Base-by-base conservation (phyloP, 1,140 invertebrate genomes). In the Drosophila equinoxialis region DNA sequence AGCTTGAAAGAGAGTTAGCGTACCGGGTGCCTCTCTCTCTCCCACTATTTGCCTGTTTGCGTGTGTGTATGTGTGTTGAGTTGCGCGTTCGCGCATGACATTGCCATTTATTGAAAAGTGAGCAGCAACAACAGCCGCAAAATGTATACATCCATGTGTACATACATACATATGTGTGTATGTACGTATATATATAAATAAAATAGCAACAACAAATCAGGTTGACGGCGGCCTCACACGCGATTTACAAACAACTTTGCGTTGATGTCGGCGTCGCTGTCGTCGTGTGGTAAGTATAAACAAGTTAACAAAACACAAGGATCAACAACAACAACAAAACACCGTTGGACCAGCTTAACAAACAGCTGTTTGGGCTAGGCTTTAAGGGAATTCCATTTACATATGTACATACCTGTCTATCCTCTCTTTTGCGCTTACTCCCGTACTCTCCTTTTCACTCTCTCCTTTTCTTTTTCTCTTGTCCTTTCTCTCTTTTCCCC, bases 61-160 rank as follows among this genome's bases (percentile, higher is more conserved):
- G 6, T 30, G 5, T 37, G 57, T 65, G 10, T 48, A 17, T 14
- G 45, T 51, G 17, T n/a, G n/a, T n/a, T 23, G 8, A 51, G 45
- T 51, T 42, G 72, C 64, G 83, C 76, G 83, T 76, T 83, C 72
- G 79, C 83, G 84, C 84, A 86, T 86, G 83, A 86, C 83, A 86
- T 87, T 86, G 83, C 83, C 83, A 86, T 86, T 86, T 86, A 87
- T 86, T 86, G 79, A 87, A 84, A 83, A 78, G 76, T 79, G 67
- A 85, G 71, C 71, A 72, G 59, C 54, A 65, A 57, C 62, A 64
- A 23, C 65, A 74, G 51, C 64, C 62, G 51, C 20, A 59, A 58
- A 42, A 20, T 30, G 6, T 30, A 6, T 30, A 30, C 30, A 30
- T 30, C 0, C 30, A 30, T 30, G 1, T 6, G 6, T 30, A 30